Conservation (phyloP, 2,113 vertebrate genomes). For the Eidolon helvum region DNA sequence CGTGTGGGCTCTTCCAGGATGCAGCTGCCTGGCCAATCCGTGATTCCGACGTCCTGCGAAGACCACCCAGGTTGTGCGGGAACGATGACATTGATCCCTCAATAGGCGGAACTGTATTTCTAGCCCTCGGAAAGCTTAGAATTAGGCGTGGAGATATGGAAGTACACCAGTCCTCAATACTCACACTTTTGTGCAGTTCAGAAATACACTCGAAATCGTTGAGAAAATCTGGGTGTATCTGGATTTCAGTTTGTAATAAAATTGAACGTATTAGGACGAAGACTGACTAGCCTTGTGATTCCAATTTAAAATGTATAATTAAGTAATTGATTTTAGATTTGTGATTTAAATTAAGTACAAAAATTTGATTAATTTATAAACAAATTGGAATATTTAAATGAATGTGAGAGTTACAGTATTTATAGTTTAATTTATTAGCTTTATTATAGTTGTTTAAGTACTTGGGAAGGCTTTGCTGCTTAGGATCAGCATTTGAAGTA, state of each 20-base stretch:
- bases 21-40: neutral
- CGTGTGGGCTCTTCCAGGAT: neutral
- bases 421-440: slow-evolving; percentile 42
- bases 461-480: slow-evolving; percentile 2
- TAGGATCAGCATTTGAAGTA: slow-evolving; percentile 19
- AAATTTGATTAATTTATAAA: slow-evolving; percentile 44
- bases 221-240: neutral
- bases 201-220: neutral
- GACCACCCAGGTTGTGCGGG: neutral
- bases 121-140: neutral
- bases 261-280: neutral
- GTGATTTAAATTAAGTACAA: slow-evolving; percentile 26
- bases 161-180: neutral
- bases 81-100: neutral
- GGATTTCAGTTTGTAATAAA: neutral
- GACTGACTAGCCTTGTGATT: neutral
- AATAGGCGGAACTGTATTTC: neutral
- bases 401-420: slow-evolving; percentile 21
- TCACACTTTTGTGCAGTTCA: neutral
- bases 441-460: slow-evolving; percentile 30
- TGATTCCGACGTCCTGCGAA: neutral
- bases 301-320: slow-evolving; percentile 28
- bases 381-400: slow-evolving; percentile 26
- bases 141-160: neutral
- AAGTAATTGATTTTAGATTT: slow-evolving; percentile 47